phyloP scores from a whole-genome alignment of 2,888 invertebrate genomes.

The Drosophila fungiperda region DNA sequence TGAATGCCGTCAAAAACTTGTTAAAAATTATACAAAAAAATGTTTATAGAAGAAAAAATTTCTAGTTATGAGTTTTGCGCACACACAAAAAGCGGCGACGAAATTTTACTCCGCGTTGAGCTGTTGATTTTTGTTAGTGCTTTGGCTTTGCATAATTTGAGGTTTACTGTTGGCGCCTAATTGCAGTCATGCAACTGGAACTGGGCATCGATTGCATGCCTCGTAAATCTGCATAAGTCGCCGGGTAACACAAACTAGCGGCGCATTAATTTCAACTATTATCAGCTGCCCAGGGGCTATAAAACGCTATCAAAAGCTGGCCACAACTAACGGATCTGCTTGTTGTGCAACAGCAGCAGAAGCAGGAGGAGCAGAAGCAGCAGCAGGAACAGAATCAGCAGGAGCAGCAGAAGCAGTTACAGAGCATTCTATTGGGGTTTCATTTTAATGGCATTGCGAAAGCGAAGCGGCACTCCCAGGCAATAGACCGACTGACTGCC shows the following conservation, averaged over 20 bases:
- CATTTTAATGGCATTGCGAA: slow-evolving; percentile 62
- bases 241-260: slow-evolving; percentile 37
- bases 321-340: slow-evolving; percentile 58
- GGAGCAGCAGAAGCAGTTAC: background rate
- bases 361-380: background rate
- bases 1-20: slow-evolving; percentile 33
- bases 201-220: slow-evolving; percentile 71
- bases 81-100: background rate
- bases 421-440: slow-evolving; percentile 65
- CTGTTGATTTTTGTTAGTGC: slow-evolving; percentile 10
- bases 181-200: slow-evolving; percentile 67
- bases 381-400: background rate
- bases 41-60: background rate
- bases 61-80: slow-evolving; percentile 24
- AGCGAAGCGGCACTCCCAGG: slow-evolving; percentile 24
- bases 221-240: slow-evolving; percentile 71
- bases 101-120: slow-evolving; percentile 24
- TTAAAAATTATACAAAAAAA: background rate
- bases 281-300: slow-evolving; percentile 63
- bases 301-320: slow-evolving; percentile 54
- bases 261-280: slow-evolving; percentile 76
- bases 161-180: slow-evolving; percentile 51
- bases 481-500: slow-evolving; percentile 36
- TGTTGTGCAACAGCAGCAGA: slow-evolving; percentile 29
- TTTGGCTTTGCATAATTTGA: slow-evolving; percentile 48